Percentiles rank a stretch among this genome's conserved stretches.
Evolutionary conservation across 2,113 vertebrate species (phyloP).

Genomic region (Eptesicus fuscus): DNA sequence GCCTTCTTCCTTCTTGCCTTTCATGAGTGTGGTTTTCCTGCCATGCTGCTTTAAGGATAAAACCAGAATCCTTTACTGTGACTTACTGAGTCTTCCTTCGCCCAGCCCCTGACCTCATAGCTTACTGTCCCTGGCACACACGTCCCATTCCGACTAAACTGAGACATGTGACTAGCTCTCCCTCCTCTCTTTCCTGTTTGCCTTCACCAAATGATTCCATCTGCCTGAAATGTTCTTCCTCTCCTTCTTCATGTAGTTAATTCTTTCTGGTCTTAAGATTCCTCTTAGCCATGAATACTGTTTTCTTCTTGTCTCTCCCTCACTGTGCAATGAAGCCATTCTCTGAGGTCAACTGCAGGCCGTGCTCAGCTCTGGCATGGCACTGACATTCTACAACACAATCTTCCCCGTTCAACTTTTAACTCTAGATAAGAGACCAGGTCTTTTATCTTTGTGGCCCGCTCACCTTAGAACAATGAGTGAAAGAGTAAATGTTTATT

Average conservation of each 20-base stretch:
- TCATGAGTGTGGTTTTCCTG: background rate
- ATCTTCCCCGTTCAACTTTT: too few species aligned
- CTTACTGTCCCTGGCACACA: background rate
- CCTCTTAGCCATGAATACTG: background rate
- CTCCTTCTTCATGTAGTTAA: background rate
- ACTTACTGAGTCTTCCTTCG: background rate
- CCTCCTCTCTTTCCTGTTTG: background rate
- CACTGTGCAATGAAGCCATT: rapidly evolving
- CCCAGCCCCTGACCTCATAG: background rate
- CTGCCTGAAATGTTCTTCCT: background rate
- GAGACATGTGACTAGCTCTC: background rate
- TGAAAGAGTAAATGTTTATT: background rate
- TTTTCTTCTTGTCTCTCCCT: background rate
- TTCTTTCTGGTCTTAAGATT: background rate
- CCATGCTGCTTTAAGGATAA: background rate
- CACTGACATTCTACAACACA: background rate
- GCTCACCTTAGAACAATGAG: background rate
- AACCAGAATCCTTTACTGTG: background rate
- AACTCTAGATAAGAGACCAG: background rate
- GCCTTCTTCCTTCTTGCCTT: background rate
- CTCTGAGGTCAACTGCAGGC: too few species aligned
- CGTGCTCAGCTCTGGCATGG: background rate
- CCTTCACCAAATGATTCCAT: background rate
- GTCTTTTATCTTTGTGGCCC: background rate
- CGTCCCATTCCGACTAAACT: background rate